Evolutionary conservation across 2,113 vertebrate species (phyloP), one percentile per base, ranked within the genome.

Genomic region (Corythaixoides concolor): DNA sequence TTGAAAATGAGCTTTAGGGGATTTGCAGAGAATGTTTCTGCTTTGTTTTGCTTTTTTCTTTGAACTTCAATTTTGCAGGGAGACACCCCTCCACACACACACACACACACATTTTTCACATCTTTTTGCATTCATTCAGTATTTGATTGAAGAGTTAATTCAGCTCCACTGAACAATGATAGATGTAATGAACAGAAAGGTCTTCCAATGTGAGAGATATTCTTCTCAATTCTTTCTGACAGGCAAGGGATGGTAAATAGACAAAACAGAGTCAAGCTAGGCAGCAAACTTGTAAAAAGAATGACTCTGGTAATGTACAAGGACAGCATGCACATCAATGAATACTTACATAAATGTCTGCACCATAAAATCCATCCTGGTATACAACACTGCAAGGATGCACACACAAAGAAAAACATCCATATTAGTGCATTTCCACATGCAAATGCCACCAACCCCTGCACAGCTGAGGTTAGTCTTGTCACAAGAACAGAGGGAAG

Each of bases 321-420:
- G 96, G 97, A 97, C 95, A 81, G 94, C 98, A 98, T 99, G 98
- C 98, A 97, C 96, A 97, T 98, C 97, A 97, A 98, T 98, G 97
- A 98, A 98, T 99, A 99, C 99, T 99, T 99, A 99, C 99, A 99
- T 99, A 99, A 99, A 99, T 99, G 98, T 99, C 99, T 99, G 99
- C 99, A 99, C 99, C 99, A 99, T 99, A 99, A 99, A 99, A 99
- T 99, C 99, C 99, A 98, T 99, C 99, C 99, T 99, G 99, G 99
- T 99, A 99, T 98, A 99, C 99, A 99, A 99, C 99, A 98, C 99
- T 99, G 99, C 97, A 98, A 98, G 98, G 98, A 98, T 97, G 97
- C 98, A 98, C 98, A 99, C 98, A 99, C 98, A 99, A 97, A 99
- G 98, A 99, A 90, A 98, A 98, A 99, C 98, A 98, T 98, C 89